Percentiles rank a stretch among this genome's conserved stretches.
Conservation (phyloP, 2,113 vertebrate species). For the Nymphicus hollandicus region DNA sequence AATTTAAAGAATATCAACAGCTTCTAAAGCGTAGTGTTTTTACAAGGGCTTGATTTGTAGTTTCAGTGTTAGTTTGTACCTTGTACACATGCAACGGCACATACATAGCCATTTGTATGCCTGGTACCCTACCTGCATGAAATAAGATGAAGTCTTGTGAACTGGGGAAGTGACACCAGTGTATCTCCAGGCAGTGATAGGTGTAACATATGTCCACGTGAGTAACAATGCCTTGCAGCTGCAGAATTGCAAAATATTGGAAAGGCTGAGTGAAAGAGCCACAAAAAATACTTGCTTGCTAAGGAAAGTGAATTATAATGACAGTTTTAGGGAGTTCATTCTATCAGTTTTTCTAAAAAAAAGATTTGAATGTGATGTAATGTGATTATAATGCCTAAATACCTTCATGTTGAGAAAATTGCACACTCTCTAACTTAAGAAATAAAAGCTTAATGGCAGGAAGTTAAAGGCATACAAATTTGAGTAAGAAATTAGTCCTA, state of each 20-base stretch:
- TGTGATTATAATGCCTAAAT: not conserved
- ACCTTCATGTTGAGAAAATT: not conserved
- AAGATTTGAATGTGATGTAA: not conserved
- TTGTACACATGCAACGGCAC: not conserved
- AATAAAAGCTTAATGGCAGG: not conserved
- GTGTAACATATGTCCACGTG: fast-evolving
- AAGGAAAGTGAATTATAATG: not conserved
- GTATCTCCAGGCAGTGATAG: not conserved
- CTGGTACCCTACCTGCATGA: not conserved
- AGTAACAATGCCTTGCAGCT: not conserved
- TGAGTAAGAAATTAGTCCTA: not conserved
- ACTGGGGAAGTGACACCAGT: not conserved
- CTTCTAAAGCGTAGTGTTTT: not conserved
- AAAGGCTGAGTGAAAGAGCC: not conserved
- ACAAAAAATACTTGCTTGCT: not conserved
- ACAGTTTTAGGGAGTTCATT: not conserved
- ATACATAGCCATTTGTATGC: not conserved
- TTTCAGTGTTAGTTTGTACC: not conserved
- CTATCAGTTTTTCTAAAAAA: not conserved
- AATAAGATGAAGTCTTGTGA: not conserved
- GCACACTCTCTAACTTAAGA: not conserved
- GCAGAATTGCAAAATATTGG: not conserved
- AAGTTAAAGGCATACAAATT: not conserved
- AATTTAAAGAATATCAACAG: not conserved
- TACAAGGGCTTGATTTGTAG: not conserved